Conservation (phyloP, 2,797 vertebrate species). For the Onychomys arenicola region DNA sequence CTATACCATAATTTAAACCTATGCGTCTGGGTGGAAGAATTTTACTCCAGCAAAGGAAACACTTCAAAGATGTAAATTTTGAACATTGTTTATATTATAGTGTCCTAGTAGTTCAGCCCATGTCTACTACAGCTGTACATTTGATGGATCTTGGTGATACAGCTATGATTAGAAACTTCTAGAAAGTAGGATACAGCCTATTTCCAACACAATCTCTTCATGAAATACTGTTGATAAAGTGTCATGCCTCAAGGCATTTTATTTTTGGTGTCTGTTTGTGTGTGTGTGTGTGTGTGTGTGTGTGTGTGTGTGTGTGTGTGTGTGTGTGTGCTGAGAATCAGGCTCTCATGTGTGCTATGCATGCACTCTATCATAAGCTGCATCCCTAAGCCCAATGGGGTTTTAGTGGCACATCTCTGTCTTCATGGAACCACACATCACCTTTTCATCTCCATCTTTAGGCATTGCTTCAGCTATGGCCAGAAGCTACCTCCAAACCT, state of each 20-base stretch:
- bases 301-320: not conserved
- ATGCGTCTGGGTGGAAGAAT: not conserved
- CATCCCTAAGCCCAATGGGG: no score
- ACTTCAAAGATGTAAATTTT: not conserved
- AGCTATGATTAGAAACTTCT: not conserved
- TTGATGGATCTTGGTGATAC: not conserved
- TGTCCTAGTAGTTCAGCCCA: not conserved
- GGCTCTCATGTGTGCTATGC: no score
- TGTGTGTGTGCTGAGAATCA: not conserved
- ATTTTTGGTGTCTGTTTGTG: not conserved
- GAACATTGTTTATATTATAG: not conserved
- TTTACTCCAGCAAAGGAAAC: conserved; percentile 3
- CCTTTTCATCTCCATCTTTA: not conserved
- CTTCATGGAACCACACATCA: no score
- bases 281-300: not conserved
- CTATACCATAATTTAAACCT: not conserved
- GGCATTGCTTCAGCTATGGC: not conserved
- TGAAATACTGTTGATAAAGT: not conserved
- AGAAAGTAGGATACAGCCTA: not conserved
- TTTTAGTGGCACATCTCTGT: not conserved
- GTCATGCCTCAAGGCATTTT: not conserved
- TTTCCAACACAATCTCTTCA: not conserved
- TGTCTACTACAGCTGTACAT: not conserved
- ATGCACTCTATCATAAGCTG: not conserved
- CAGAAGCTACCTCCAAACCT: not conserved